Percentiles rank a stretch among this genome's conserved stretches.
Conservation (phyloP, 64 coral and sea anemone genomes). For the Montipora sp. region DNA sequence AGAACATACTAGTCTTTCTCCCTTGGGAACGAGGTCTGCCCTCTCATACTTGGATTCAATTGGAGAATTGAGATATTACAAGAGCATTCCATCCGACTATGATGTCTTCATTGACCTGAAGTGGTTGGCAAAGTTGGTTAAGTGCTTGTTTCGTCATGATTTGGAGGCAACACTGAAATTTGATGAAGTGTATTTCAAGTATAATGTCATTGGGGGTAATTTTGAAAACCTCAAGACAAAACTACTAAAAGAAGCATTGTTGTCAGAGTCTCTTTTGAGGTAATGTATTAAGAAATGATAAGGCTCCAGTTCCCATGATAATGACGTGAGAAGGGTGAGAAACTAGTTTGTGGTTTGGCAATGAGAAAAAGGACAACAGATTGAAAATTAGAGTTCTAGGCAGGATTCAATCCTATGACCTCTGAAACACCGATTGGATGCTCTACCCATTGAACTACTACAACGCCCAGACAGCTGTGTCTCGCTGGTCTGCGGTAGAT, state of each 20-base stretch:
- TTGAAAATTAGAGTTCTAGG: too few species aligned
- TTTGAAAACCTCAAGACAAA: conserved; percentile 38
- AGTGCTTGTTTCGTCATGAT: conserved; percentile 88
- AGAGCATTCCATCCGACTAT: conserved; percentile 35
- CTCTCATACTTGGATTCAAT: conserved; percentile 73
- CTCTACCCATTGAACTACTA: too few species aligned
- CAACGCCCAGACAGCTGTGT: too few species aligned
- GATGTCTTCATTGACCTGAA: conserved; percentile 75
- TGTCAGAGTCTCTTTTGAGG: conserved; percentile 78
- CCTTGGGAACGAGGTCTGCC: conserved; percentile 25
- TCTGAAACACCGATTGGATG: too few species aligned
- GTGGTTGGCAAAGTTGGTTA: conserved; percentile 78
- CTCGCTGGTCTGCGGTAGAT: too few species aligned
- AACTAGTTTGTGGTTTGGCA: too few species aligned
- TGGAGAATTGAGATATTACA: conserved; percentile 68
- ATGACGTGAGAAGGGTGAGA: too few species aligned
- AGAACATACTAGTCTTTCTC: conserved; percentile 15
- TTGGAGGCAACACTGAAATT: conserved; percentile 39
- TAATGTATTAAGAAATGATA: conserved; percentile 9
- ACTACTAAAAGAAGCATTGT: conserved; percentile 47
- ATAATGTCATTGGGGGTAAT: neutral
- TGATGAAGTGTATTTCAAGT: conserved; percentile 30
- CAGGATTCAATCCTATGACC: too few species aligned
- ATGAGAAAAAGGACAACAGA: too few species aligned
- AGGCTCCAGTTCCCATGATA: too few species aligned